A percentile compares a stretch with the other conserved stretches of the same genome.
Conservation (phyloP, 2,888 invertebrate species). For the Piscicola geometra region DNA sequence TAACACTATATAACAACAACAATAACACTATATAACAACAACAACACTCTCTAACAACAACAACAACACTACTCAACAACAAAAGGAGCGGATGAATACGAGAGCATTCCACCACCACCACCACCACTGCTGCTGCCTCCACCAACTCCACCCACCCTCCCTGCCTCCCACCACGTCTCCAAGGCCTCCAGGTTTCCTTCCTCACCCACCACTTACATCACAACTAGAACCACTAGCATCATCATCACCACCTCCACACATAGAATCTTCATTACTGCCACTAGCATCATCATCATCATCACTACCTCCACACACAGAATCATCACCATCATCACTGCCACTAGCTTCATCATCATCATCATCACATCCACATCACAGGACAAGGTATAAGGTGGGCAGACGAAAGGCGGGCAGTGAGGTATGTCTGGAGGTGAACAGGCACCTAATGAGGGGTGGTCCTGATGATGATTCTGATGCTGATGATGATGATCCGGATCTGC, state of each 20-base stretch:
- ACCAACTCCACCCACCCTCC: background rate
- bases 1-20: too few relatives aligned
- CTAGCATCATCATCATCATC: conserved; percentile 17
- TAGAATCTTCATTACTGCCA: background rate
- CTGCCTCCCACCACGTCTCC: too few relatives aligned
- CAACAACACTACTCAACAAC: too few relatives aligned
- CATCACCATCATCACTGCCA: conserved; percentile 13
- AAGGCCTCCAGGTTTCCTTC: background rate
- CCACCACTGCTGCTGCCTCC: background rate
- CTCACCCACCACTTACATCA: background rate
- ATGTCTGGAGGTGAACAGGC: too few relatives aligned
- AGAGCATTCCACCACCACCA: background rate
- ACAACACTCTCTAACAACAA: too few relatives aligned
- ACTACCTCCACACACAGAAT: background rate
- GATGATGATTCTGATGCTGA: too few relatives aligned
- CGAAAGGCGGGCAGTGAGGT: too few relatives aligned
- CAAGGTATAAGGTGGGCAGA: background rate
- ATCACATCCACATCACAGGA: background rate
- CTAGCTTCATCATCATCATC: conserved; percentile 1
- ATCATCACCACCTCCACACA: conserved; percentile 8
- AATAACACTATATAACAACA: too few relatives aligned
- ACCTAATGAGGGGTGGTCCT: too few relatives aligned
- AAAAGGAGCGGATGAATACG: too few relatives aligned
- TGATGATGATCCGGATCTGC: too few relatives aligned
- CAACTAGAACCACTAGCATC: background rate